These are phyloP conservation scores for Prolemur simus DNA, from an alignment of 2,113 vertebrate species.

Conservation along the genomic window DNA sequence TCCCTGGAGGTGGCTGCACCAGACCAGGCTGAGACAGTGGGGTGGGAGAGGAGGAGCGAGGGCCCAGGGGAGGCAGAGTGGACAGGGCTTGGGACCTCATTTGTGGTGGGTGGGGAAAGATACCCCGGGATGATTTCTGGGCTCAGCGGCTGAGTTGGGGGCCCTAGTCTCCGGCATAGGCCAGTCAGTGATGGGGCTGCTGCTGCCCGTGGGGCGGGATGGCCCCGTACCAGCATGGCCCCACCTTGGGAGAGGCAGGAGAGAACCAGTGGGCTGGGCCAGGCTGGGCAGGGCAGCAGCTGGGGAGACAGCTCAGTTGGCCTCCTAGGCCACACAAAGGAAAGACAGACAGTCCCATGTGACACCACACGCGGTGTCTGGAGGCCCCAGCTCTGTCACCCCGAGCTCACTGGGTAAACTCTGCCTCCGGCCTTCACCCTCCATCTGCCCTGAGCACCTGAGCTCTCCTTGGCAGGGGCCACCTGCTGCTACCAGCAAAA, in stretches of 20 bases:
- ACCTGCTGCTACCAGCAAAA: not conserved
- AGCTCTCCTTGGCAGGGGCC: not conserved
- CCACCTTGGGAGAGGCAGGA: no score
- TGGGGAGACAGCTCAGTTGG: not conserved
- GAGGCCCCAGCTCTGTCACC: not conserved
- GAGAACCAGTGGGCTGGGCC: not conserved
- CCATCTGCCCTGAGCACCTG: not conserved
- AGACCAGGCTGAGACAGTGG: no score
- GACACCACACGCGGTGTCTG: not conserved
- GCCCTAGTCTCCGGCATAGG: not conserved
- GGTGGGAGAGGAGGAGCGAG: not conserved
- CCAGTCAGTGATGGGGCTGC: not conserved
- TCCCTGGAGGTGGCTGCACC: not conserved
- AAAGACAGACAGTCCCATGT: not conserved
- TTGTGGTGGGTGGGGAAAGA: not conserved
- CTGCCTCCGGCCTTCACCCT: not conserved
- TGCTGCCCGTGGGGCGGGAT: not conserved
- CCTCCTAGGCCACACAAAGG: not conserved
- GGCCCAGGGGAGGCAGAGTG: not conserved
- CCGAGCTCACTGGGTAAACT: not conserved
- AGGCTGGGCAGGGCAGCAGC: not conserved
- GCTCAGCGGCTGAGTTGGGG: not conserved
- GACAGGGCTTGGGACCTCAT: not conserved
- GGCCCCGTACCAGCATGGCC: not conserved
- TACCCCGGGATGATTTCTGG: not conserved